Percentiles rank a stretch among this genome's conserved stretches.
phyloP scores from a whole-genome alignment of 2,888 invertebrate genomes.

The Silvanus unidentatus region DNA sequence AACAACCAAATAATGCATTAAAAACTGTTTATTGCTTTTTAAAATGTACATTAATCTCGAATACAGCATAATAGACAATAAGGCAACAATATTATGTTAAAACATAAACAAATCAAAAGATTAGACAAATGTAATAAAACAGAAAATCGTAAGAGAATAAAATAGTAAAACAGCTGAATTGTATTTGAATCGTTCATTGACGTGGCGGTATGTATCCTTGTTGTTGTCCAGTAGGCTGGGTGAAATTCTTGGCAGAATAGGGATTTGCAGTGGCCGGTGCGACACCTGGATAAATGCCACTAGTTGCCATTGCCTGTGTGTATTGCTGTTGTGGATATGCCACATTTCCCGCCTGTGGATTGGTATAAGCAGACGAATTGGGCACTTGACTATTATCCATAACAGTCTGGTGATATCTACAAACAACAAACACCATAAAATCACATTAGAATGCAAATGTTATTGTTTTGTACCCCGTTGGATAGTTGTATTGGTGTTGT shows the following conservation, averaged over 20 bases:
- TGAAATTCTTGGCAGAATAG: constrained; percentile 38
- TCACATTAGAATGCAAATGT: constrained; percentile 16
- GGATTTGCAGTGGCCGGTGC: constrained; percentile 39
- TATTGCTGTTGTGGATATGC: constrained; percentile 36
- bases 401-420: constrained; percentile 29
- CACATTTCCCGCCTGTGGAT: constrained; percentile 32
- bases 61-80: background rate
- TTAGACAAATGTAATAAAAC: background rate
- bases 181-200: constrained; percentile 20
- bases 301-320: constrained; percentile 25
- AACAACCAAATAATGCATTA: too few species aligned
- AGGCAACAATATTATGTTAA: constrained; percentile 4
- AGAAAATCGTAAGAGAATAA: background rate
- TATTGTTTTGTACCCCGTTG: constrained; percentile 34
- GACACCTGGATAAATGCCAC: constrained; percentile 28
- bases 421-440: constrained; percentile 7
- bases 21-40: constrained; percentile 4
- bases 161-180: too few species aligned
- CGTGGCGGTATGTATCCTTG: constrained; percentile 39
- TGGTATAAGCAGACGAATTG: constrained; percentile 35
- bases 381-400: constrained; percentile 38
- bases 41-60: background rate
- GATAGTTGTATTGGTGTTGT: constrained; percentile 36
- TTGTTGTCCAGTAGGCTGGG: constrained; percentile 36
- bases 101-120: background rate